A percentile compares a stretch with the other conserved stretches of the same genome.
phyloP scores from a whole-genome alignment of 2,797 vertebrate genomes.

The Sylvia borin region DNA sequence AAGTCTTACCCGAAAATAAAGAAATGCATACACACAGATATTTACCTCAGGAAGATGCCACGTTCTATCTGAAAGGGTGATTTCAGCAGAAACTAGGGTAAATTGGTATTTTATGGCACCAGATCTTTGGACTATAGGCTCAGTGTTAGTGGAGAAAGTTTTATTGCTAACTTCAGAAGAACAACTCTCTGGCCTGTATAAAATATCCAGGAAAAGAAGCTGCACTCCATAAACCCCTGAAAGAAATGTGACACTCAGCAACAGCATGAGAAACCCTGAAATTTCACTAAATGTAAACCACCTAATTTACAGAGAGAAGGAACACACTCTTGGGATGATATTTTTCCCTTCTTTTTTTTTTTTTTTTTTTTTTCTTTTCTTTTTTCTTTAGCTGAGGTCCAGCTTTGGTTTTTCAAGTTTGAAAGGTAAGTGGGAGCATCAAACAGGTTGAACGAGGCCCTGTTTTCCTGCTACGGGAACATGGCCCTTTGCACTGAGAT shows the following conservation, averaged over 20 bases:
- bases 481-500: slow-evolving; percentile 76
- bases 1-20: not conserved
- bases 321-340: not conserved
- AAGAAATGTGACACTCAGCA: not conserved
- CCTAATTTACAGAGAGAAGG: not conserved
- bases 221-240: not conserved
- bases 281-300: not conserved
- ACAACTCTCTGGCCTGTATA: not conserved
- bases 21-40: not conserved
- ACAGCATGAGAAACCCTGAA: not conserved
- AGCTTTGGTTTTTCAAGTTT: slow-evolving; percentile 49
- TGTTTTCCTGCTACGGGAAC: slow-evolving; percentile 74
- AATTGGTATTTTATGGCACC: not conserved
- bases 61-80: not conserved
- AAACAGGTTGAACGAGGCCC: slow-evolving; percentile 77
- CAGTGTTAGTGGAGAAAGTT: not conserved
- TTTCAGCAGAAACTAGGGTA: not conserved
- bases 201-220: not conserved
- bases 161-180: not conserved
- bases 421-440: slow-evolving; percentile 69
- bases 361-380: not conserved
- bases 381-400: not conserved
- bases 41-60: not conserved
- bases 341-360: not conserved
- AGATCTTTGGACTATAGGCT: not conserved